Evolutionary conservation across 2,888 invertebrate species (phyloP), one percentile per base, ranked within the genome.

Genomic region (Noctua janthe): DNA sequence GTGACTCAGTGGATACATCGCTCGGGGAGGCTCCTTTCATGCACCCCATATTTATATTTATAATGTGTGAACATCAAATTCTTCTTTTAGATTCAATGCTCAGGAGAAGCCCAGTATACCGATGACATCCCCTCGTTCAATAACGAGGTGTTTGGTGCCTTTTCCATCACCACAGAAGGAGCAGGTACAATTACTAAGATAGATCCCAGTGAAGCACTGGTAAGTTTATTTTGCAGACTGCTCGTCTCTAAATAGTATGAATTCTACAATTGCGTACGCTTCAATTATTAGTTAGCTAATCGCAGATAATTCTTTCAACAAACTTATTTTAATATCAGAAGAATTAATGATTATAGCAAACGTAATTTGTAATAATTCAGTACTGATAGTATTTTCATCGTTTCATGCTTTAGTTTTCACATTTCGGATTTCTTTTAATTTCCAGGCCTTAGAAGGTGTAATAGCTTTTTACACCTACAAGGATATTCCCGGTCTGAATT

Each of bases 81-180:
- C 76, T 23, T 74, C 8, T 72, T 83, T 35, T 78, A 95, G 94
- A 93, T 97, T 71, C 98, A 98, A 95, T 97, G 97, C 87, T 95
- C 98, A 67, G 98, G 98, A 0, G 98, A 98, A 92, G 98, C 98
- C 0, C 94, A 97, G 86, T 98, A 97, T 91, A 95, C 97, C 0
- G 97, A 98, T 87, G 98, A 98, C 88, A 92, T 97, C 23, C 97
- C 97, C 3, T 92, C 95, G 1, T 89, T 94, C 0, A 96, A 96
- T 0, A 97, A 97, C 86, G 98, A 98, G 93, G 97, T 98, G 1
- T 97, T 97, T 91, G 98, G 97, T 43, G 97, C 97, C 1, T 97
- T 98, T 86, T 98, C 98, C 0, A 91, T 97, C 0, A 93, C 94
- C 13, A 94, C 92, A 20, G 92, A 97, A 83, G 90, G 97, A 64